Evolutionary conservation across 2,888 invertebrate genomes (phyloP).

Genomic region (Limnephilus marmoratus): DNA sequence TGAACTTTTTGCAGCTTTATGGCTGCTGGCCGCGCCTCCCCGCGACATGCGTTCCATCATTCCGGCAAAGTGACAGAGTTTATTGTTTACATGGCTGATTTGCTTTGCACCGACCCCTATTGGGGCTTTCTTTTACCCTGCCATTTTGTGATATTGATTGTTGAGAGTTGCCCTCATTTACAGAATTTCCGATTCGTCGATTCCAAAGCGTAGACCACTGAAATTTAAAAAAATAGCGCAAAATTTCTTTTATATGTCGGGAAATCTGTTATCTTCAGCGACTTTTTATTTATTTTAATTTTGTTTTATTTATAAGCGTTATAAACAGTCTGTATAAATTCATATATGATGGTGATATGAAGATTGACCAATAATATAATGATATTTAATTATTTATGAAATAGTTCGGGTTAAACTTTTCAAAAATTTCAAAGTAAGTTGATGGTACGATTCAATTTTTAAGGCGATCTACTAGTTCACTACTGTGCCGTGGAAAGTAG

Average conservation of each 20-base stretch:
- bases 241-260: too few species aligned
- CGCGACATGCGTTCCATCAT: slow-evolving; percentile 24
- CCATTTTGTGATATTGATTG: not conserved
- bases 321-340: too few species aligned
- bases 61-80: slow-evolving; percentile 30
- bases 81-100: slow-evolving; percentile 45
- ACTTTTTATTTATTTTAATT: too few species aligned
- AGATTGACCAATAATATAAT: too few species aligned
- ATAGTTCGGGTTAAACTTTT: too few species aligned
- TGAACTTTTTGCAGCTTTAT: slow-evolving; percentile 50
- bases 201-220: not conserved
- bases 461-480: too few species aligned
- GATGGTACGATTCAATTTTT: too few species aligned
- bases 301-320: too few species aligned
- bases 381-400: too few species aligned
- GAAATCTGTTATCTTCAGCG: too few species aligned
- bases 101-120: slow-evolving; percentile 20
- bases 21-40: not conserved
- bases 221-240: not conserved
- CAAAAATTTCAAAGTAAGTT: not conserved
- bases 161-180: not conserved
- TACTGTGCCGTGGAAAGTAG: too few species aligned
- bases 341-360: too few species aligned
- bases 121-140: not conserved
- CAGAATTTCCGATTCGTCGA: not conserved